Conservation (phyloP, 2,888 invertebrate genomes). For the Andrena trimmerana region DNA sequence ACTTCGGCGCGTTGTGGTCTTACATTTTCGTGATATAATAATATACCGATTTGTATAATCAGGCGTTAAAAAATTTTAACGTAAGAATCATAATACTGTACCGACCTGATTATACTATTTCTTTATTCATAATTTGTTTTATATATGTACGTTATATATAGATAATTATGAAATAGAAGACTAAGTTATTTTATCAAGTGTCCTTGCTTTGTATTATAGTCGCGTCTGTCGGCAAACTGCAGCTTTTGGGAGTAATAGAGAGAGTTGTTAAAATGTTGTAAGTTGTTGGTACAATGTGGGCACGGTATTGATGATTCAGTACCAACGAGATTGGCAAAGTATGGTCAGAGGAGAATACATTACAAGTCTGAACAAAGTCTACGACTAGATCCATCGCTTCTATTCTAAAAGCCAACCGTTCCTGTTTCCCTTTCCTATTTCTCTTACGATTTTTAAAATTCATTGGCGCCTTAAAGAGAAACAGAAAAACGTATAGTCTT, state of each 20-base stretch:
- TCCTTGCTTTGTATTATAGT: constrained; percentile 88
- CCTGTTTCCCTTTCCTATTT: constrained; percentile 68
- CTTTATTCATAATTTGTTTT: constrained; percentile 84
- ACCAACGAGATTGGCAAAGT: constrained; percentile 77
- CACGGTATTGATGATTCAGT: constrained; percentile 78
- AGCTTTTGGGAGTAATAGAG: constrained; percentile 80
- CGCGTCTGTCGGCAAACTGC: constrained; percentile 83
- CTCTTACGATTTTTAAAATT: constrained; percentile 52
- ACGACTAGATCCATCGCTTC: constrained; percentile 80
- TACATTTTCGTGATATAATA: constrained; percentile 69
- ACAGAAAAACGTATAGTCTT: constrained; percentile 49
- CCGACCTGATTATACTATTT: constrained; percentile 82
- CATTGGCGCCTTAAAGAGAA: constrained; percentile 21
- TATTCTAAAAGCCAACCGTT: constrained; percentile 71
- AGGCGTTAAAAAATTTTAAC: constrained; percentile 68
- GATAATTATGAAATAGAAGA: constrained; percentile 85
- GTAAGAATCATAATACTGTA: constrained; percentile 80
- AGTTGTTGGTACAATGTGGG: constrained; percentile 80
- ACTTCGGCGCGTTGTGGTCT: constrained; percentile 68
- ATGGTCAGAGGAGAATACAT: constrained; percentile 83
- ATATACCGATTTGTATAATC: constrained; percentile 64
- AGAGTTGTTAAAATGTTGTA: constrained; percentile 79
- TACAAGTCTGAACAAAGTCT: constrained; percentile 84
- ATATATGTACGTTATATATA: constrained; percentile 85
- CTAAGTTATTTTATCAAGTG: constrained; percentile 88